Percentiles rank a stretch among this genome's conserved stretches.
phyloP scores from a whole-genome alignment of 2,113 vertebrate genomes.

The Naja naja region DNA sequence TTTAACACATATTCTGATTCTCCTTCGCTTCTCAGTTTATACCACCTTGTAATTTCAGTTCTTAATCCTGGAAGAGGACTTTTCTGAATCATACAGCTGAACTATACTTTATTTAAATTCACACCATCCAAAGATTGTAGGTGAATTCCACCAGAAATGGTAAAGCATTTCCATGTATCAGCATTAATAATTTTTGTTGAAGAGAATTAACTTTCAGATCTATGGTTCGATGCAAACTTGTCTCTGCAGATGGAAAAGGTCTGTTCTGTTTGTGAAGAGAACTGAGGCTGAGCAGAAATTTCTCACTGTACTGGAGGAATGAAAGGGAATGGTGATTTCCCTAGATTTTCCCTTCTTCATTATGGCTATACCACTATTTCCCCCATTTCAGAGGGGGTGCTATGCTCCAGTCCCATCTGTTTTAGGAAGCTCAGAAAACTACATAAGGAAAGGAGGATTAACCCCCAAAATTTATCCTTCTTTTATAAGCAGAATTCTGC shows the following conservation, averaged over 20 bases:
- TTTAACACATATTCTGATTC: not conserved
- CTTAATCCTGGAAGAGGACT: not conserved
- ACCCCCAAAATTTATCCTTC: not conserved
- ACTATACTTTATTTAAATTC: not conserved
- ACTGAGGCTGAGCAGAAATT: not conserved
- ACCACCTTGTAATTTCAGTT: not conserved
- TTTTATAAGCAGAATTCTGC: not conserved
- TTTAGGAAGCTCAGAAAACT: not conserved
- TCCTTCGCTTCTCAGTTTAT: not conserved
- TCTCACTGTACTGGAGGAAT: not conserved
- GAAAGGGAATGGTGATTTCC: not conserved
- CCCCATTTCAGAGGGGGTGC: not conserved
- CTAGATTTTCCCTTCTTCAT: not conserved
- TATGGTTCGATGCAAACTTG: not conserved
- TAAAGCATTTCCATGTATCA: not conserved
- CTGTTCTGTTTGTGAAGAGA: not conserved
- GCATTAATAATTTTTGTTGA: not conserved
- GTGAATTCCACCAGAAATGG: not conserved
- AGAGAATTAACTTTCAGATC: not conserved
- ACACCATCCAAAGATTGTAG: not conserved
- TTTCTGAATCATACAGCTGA: not conserved
- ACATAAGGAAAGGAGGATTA: not conserved
- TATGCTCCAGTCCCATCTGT: not conserved
- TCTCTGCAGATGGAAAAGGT: not conserved
- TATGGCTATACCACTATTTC: not conserved